Conservation (phyloP, 2,888 invertebrate species). For the Cheilosia grossa region DNA sequence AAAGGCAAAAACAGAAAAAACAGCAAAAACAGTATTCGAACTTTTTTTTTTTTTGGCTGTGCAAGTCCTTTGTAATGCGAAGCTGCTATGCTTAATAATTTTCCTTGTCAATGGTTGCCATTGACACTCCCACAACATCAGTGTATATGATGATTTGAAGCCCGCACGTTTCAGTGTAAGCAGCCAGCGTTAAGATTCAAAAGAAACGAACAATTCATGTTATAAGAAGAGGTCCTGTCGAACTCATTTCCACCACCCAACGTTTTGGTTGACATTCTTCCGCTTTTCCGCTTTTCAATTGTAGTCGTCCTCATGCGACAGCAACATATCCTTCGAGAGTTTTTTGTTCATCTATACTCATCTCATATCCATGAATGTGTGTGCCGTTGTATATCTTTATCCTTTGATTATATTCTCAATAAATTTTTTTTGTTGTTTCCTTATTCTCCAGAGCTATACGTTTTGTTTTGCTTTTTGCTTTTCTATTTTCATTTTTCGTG, state of each 20-base stretch:
- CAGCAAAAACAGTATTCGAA: conserved; percentile 6
- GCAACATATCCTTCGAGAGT: conserved; percentile 6
- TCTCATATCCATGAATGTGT: background rate
- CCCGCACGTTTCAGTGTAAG: conserved; percentile 6
- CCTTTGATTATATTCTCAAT: conserved; percentile 71
- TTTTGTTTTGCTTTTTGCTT: conserved; percentile 40
- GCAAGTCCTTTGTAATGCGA: conserved; percentile 23
- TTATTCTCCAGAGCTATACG: conserved; percentile 15
- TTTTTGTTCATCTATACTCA: conserved; percentile 23
- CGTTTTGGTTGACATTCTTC: conserved; percentile 66
- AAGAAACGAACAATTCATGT: conserved; percentile 65
- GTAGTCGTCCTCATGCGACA: conserved; percentile 43
- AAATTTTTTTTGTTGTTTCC: conserved; percentile 40
- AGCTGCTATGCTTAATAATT: conserved; percentile 47
- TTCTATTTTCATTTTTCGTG: conserved; percentile 65
- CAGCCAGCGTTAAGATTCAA: conserved; percentile 34
- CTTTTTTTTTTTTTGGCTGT: conserved; percentile 2
- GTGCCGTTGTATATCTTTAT: conserved; percentile 60
- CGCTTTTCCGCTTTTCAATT: conserved; percentile 60
- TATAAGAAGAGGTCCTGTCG: conserved; percentile 66
- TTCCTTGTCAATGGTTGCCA: conserved; percentile 54
- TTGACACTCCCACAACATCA: conserved; percentile 45
- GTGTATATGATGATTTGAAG: conserved; percentile 5
- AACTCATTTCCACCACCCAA: conserved; percentile 24
- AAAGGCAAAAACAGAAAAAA: background rate